Base-by-base conservation (phyloP, 2,797 vertebrate genomes). In the Lemur catta region DNA sequence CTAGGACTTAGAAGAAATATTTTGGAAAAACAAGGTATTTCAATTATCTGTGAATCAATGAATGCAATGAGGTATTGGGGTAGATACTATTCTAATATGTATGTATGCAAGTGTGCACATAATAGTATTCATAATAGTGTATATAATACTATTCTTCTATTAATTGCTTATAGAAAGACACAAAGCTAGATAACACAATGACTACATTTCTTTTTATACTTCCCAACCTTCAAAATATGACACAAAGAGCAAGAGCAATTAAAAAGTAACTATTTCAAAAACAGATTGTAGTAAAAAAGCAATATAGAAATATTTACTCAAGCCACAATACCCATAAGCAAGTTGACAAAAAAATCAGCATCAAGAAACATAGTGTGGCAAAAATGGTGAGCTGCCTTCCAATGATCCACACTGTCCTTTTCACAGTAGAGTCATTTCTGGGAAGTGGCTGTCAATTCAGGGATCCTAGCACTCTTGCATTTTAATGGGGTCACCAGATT, bases 391-490 rank as follows among this genome's bases (percentile, higher is more conserved):
- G n/a, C 26, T 48, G 0, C 14, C 17, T 91, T 20, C 1, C 46
- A 74, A 46, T 1, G 6, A 11, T 22, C 2, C 20, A 14, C 0
- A 13, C 7, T 74, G 9, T 26, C 9, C 13, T 59, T 35, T 80
- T 30, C 59, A 20, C 13, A 20, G 20, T 46, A 26, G 13, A 91
- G 12, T 74, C 71, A 5, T 50, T 84, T 75, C 46, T 63, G 28
- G 69, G 61, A 80, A 17, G 20, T 48, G 11, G 0, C 13, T 84
- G 6, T 72, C 38, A 69, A 18, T 63, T 76, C 57, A 69, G 4
- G 0, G 33, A 28, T 41, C 50, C 78, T 22, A 63, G 2, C 7
- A 12, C 0, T 15, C 7, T n/a, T 80, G 24, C 2, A 8, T 33
- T 89, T 59, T 63, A 7, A 26, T 26, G 22, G 55, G 6, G 7